Evolutionary conservation across 2,888 invertebrate genomes (phyloP).

Genomic region (Leptodirus hochenwartii): DNA sequence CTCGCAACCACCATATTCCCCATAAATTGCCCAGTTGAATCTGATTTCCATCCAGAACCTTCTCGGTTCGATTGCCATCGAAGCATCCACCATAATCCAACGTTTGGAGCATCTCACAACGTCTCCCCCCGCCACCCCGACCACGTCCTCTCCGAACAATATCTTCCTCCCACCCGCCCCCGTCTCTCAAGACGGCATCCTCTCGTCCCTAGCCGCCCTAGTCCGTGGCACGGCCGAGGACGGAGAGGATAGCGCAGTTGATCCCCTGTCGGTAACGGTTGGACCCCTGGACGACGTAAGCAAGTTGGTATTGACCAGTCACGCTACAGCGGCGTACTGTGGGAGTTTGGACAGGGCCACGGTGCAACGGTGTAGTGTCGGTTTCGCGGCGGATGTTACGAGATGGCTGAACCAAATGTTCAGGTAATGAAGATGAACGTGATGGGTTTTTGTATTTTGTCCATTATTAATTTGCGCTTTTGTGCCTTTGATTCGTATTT

Average conservation of each 20-base stretch:
- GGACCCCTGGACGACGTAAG: slow-evolving; percentile 43
- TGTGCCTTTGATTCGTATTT: too few relatives aligned
- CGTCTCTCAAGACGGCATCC: slow-evolving; percentile 34
- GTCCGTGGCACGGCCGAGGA: slow-evolving; percentile 44
- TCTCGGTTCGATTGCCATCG: slow-evolving; percentile 27
- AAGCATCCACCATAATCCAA: slow-evolving; percentile 28
- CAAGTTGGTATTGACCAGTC: slow-evolving; percentile 59
- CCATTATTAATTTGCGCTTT: slow-evolving; percentile 3
- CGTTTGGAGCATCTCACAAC: slow-evolving; percentile 24
- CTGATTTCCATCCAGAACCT: slow-evolving; percentile 18
- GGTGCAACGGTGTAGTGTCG: slow-evolving; percentile 59
- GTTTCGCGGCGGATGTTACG: slow-evolving; percentile 70
- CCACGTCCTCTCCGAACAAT: too few relatives aligned
- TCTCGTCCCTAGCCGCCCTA: slow-evolving; percentile 36
- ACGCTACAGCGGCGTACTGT: slow-evolving; percentile 73
- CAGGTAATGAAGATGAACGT: slow-evolving; percentile 34
- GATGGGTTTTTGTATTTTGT: too few relatives aligned
- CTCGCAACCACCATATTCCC: too few relatives aligned
- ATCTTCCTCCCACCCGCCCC: slow-evolving; percentile 26
- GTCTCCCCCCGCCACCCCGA: slow-evolving; percentile 20
- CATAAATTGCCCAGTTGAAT: too few relatives aligned
- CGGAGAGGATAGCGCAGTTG: slow-evolving; percentile 39
- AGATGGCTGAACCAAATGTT: slow-evolving; percentile 78
- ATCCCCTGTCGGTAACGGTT: slow-evolving; percentile 35
- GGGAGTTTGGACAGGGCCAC: slow-evolving; percentile 65